Percentiles rank a stretch among this genome's conserved stretches.
phyloP scores from a whole-genome alignment of 2,113 vertebrate species.

The Stigmatopora nigra region DNA sequence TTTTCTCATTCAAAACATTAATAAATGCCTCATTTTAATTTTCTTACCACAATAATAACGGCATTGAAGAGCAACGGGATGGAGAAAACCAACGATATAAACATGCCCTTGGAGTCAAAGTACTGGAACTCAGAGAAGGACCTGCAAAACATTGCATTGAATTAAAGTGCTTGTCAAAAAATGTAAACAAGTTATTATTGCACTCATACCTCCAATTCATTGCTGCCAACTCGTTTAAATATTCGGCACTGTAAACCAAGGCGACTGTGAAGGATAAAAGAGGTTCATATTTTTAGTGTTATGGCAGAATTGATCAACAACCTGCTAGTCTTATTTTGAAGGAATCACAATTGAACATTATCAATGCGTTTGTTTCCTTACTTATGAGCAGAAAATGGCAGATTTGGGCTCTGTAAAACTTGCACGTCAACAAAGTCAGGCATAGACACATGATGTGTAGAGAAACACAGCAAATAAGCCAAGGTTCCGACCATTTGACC shows the following conservation, averaged over 20 bases:
- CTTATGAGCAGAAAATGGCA: slow-evolving; percentile 83
- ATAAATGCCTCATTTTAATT: too few species aligned
- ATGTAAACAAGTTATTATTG: background rate
- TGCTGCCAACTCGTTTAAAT: slow-evolving; percentile 90
- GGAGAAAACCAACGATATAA: slow-evolving; percentile 89
- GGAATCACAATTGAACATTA: background rate
- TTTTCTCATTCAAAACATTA: background rate
- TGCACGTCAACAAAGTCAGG: slow-evolving; percentile 74
- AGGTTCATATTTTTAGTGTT: background rate
- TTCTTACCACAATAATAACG: slow-evolving; percentile 85
- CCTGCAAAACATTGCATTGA: slow-evolving; percentile 56
- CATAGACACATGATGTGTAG: slow-evolving; percentile 81
- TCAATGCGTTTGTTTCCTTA: slow-evolving; percentile 58
- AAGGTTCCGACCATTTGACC: slow-evolving; percentile 90
- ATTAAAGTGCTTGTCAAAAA: background rate
- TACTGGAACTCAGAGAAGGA: slow-evolving; percentile 88
- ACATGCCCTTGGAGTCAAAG: slow-evolving; percentile 96
- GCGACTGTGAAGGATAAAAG: slow-evolving; percentile 60
- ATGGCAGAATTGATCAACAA: background rate
- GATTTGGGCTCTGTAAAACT: slow-evolving; percentile 78
- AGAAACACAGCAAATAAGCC: slow-evolving; percentile 76
- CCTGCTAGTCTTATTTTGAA: background rate
- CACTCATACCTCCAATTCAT: slow-evolving; percentile 85
- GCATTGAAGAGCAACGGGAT: slow-evolving; percentile 83
- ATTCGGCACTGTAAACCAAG: slow-evolving; percentile 83